phyloP scores from a whole-genome alignment of 2,797 vertebrate species.

The Sphenopsis melanotis region DNA sequence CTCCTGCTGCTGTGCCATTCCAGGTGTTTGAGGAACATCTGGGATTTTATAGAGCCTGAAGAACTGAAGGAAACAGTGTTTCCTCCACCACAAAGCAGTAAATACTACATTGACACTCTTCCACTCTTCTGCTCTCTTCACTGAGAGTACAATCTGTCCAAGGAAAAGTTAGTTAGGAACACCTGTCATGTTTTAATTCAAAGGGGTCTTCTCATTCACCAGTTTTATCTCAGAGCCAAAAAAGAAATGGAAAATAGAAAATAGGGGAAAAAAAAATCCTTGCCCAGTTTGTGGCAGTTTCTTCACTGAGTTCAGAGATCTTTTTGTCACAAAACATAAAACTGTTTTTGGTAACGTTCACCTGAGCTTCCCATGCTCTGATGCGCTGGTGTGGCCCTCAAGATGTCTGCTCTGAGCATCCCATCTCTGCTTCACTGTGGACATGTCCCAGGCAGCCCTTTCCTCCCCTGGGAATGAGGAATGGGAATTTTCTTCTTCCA shows the following conservation, averaged over 20 bases:
- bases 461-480: background rate
- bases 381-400: background rate
- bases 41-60: background rate
- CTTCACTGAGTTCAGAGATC: background rate
- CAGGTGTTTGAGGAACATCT: background rate
- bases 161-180: background rate
- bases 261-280: background rate
- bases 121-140: background rate
- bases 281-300: background rate
- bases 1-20: background rate
- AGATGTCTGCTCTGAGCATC: background rate
- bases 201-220: background rate
- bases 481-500: background rate
- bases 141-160: background rate
- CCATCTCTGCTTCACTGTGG: background rate
- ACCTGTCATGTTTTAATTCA: background rate
- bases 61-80: background rate
- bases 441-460: background rate
- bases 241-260: background rate
- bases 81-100: background rate
- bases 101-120: background rate
- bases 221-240: background rate
- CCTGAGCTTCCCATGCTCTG: background rate
- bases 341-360: accelerated
- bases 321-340: background rate